Conservation (phyloP, 2,797 vertebrate genomes). For the Lophius americanus region DNA sequence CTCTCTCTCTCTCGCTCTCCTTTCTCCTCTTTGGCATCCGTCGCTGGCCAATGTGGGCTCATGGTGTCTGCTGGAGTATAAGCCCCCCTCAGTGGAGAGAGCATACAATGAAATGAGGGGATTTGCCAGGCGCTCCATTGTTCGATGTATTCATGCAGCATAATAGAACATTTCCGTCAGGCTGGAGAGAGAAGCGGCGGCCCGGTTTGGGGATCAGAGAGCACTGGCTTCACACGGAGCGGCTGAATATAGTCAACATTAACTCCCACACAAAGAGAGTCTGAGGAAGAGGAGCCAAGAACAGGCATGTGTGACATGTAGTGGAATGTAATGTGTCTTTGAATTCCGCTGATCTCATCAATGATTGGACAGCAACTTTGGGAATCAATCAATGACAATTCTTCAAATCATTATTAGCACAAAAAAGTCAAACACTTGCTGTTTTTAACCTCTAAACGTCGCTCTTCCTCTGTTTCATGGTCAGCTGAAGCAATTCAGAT, state of each 20-base stretch:
- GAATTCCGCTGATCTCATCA: not conserved
- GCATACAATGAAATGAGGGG: slow-evolving; percentile 58
- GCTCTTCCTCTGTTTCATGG: slow-evolving; percentile 2
- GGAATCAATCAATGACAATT: not conserved
- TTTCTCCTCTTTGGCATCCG: slow-evolving; percentile 32
- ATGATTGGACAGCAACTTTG: not conserved
- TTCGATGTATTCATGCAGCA: slow-evolving; percentile 58
- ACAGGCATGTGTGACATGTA: not conserved
- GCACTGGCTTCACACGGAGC: slow-evolving; percentile 48
- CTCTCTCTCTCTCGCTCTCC: too few species aligned
- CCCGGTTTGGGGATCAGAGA: slow-evolving; percentile 46
- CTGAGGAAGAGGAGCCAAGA: slow-evolving; percentile 23
- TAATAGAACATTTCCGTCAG: slow-evolving; percentile 63
- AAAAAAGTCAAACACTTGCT: not conserved
- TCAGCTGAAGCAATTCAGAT: not conserved
- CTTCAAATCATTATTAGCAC: not conserved
- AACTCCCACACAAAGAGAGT: slow-evolving; percentile 49
- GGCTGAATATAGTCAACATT: slow-evolving; percentile 44
- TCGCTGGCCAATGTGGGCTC: slow-evolving; percentile 28
- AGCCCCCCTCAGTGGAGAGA: slow-evolving; percentile 37
- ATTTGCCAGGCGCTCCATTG: slow-evolving; percentile 66
- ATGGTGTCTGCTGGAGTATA: slow-evolving; percentile 47
- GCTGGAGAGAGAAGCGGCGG: slow-evolving; percentile 45
- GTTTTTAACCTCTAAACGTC: not conserved
- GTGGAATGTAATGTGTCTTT: not conserved